These are phyloP conservation scores for Augochlorella aurata DNA, from an alignment of 2,888 invertebrate genomes.

Conservation along the genomic window DNA sequence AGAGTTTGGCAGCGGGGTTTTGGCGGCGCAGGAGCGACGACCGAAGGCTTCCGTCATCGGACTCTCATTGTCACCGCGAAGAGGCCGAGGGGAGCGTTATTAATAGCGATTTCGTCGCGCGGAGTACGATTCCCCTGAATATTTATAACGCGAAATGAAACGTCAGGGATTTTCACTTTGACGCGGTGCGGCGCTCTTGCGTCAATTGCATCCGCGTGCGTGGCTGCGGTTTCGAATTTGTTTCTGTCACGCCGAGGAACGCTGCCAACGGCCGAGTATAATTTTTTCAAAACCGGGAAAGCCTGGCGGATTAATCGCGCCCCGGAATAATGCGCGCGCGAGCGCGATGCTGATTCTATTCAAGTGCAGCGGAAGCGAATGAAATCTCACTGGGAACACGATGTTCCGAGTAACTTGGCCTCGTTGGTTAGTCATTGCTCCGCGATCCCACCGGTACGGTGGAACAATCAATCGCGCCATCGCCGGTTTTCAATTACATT, in stretches of 20 bases:
- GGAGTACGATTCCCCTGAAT: background rate
- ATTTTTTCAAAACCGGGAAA: background rate
- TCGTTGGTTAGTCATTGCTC: conserved; percentile 32
- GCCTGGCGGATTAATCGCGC: conserved; percentile 16
- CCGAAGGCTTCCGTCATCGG: conserved; percentile 6
- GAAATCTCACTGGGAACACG: background rate
- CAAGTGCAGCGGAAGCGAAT: background rate
- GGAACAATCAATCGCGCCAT: conserved; percentile 39
- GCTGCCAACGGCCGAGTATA: background rate
- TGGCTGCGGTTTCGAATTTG: background rate
- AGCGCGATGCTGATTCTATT: background rate
- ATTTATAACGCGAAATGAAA: conserved; percentile 15
- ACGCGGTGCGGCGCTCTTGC: conserved; percentile 1
- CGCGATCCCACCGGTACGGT: conserved; percentile 8
- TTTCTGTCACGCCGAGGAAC: conserved; percentile 2
- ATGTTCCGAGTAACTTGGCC: background rate
- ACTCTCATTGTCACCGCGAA: conserved; percentile 12
- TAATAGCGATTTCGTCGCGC: conserved; percentile 9
- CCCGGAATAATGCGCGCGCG: background rate
- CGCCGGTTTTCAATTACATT: conserved; percentile 45
- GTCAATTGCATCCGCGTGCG: conserved; percentile 11
- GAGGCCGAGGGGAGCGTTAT: conserved; percentile 5
- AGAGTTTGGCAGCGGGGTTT: background rate
- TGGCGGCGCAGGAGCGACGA: conserved; percentile 7
- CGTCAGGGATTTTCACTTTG: conserved; percentile 26